Evolutionary conservation across 2,797 vertebrate species (phyloP).

Genomic region (Gymnocypris eckloni): DNA sequence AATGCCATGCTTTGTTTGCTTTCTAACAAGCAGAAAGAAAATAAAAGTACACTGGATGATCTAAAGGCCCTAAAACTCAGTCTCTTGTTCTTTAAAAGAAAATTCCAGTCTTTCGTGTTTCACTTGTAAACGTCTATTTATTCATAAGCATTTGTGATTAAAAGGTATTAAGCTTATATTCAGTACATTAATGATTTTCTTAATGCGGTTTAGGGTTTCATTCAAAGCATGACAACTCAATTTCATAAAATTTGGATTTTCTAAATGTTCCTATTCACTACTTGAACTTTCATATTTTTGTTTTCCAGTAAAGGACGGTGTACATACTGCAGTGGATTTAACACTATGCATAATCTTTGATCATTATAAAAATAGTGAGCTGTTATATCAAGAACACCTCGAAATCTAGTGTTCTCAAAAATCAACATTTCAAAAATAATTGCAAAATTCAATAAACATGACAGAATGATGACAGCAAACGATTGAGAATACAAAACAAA

Average conservation of each 20-base stretch:
- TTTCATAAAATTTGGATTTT: slow-evolving; percentile 19
- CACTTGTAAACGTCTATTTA: slow-evolving; percentile 70
- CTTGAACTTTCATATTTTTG: neutral
- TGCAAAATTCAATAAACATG: slow-evolving; percentile 47
- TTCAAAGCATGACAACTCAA: slow-evolving; percentile 25
- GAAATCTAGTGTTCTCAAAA: slow-evolving; percentile 54
- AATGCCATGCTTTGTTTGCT: slow-evolving; percentile 64
- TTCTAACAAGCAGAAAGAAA: slow-evolving; percentile 30
- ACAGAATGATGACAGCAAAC: slow-evolving; percentile 47
- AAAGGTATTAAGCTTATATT: slow-evolving; percentile 64
- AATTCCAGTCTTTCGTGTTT: slow-evolving; percentile 76
- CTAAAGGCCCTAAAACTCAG: slow-evolving; percentile 52
- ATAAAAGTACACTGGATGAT: neutral
- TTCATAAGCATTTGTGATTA: slow-evolving; percentile 86
- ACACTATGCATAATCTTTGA: slow-evolving; percentile 50
- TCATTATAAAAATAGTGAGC: slow-evolving; percentile 67
- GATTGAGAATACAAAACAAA: slow-evolving; percentile 47
- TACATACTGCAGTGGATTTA: slow-evolving; percentile 42
- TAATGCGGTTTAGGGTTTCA: slow-evolving; percentile 21
- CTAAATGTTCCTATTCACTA: neutral
- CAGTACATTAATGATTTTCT: slow-evolving; percentile 10
- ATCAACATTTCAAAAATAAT: slow-evolving; percentile 53
- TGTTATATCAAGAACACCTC: slow-evolving; percentile 53
- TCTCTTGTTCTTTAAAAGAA: slow-evolving; percentile 69
- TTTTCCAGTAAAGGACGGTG: slow-evolving; percentile 22